Conservation (phyloP, 2,888 invertebrate genomes). For the Phanerotoma sp. region DNA sequence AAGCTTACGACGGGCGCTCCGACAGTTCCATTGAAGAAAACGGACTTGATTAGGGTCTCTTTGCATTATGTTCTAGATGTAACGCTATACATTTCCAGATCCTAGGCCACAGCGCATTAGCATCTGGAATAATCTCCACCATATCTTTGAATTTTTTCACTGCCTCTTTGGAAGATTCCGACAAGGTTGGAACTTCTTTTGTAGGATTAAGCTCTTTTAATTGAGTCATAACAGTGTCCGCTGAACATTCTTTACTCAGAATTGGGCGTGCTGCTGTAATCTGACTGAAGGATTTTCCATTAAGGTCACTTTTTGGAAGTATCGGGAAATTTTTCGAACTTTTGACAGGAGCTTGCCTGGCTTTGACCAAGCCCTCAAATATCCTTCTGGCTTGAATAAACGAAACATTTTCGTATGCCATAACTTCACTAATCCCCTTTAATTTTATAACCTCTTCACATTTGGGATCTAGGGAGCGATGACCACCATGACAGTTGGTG, state of each 20-base stretch:
- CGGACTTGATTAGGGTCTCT: background rate
- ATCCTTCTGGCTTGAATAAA: slow-evolving; percentile 3
- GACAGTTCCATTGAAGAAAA: slow-evolving; percentile 3
- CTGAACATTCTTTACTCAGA: too few relatives aligned
- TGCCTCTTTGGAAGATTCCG: background rate
- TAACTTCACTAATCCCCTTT: slow-evolving; percentile 12
- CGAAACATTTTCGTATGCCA: slow-evolving; percentile 19
- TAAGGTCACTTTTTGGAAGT: too few relatives aligned
- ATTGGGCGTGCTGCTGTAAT: too few relatives aligned
- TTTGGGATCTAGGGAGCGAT: background rate
- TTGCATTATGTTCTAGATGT: background rate
- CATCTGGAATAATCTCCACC: background rate
- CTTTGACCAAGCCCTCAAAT: background rate
- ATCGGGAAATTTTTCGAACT: background rate
- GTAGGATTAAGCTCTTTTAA: background rate
- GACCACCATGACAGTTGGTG: slow-evolving; percentile 9
- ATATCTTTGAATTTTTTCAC: background rate
- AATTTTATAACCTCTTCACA: slow-evolving; percentile 6
- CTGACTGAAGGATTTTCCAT: too few relatives aligned
- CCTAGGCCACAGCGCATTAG: background rate
- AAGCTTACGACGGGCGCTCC: slow-evolving; percentile 3
- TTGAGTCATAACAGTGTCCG: background rate
- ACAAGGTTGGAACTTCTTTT: too few relatives aligned
- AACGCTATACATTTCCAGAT: background rate
- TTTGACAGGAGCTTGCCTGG: background rate